Conservation (phyloP, 1,140 invertebrate species). For the Bombus fervidus region DNA sequence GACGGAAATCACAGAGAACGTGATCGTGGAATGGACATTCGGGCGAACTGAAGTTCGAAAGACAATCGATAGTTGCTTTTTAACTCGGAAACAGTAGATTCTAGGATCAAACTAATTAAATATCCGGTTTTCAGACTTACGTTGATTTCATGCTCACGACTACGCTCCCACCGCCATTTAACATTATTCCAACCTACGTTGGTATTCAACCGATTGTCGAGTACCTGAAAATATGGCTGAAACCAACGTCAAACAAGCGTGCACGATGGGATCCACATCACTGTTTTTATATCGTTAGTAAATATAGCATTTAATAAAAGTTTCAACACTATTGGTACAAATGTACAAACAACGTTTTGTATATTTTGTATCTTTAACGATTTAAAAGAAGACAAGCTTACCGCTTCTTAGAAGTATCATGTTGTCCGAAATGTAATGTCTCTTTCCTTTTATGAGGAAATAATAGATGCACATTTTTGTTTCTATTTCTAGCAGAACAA, state of each 20-base stretch:
- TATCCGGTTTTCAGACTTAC: conserved; percentile 78
- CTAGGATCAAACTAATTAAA: neutral
- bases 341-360: too few species aligned
- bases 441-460: too few species aligned
- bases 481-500: too few species aligned
- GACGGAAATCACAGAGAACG: conserved; percentile 85
- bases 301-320: neutral
- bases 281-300: conserved; percentile 80
- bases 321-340: too few species aligned
- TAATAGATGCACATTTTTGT: too few species aligned
- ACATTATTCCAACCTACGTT: conserved; percentile 82
- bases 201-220: conserved; percentile 79
- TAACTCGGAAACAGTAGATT: neutral
- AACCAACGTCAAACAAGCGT: conserved; percentile 63
- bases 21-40: conserved; percentile 85
- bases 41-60: conserved; percentile 82
- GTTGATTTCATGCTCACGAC: conserved; percentile 84
- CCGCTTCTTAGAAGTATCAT: too few species aligned
- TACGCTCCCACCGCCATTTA: conserved; percentile 84
- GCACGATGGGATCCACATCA: conserved; percentile 77
- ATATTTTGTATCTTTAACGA: too few species aligned
- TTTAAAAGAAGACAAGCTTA: too few species aligned
- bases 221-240: conserved; percentile 75
- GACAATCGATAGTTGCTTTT: neutral
- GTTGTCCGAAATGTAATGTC: too few species aligned